phyloP scores from a whole-genome alignment of 2,888 invertebrate species.

The Ctena decussata region DNA sequence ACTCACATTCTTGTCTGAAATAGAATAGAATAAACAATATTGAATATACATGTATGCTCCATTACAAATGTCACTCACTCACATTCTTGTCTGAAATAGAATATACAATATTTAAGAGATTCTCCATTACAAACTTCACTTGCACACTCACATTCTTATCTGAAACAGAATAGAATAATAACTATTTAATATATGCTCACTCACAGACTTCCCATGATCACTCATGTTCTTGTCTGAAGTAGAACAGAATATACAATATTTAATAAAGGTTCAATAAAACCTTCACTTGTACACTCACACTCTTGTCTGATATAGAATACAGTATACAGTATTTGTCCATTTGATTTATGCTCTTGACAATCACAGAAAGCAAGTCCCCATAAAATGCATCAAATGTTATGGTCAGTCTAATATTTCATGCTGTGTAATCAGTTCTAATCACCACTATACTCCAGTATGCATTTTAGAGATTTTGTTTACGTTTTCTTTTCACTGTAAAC shows the following conservation, averaged over 20 bases:
- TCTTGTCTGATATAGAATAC: conserved; percentile 82
- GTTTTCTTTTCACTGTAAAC: too few relatives aligned
- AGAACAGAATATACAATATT: conserved; percentile 88
- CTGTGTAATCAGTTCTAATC: too few relatives aligned
- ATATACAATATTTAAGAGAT: conserved; percentile 91
- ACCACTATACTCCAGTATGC: too few relatives aligned
- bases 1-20: conserved; percentile 84
- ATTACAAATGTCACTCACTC: too few relatives aligned
- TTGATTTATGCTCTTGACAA: too few relatives aligned
- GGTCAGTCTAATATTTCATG: too few relatives aligned
- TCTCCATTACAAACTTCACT: conserved; percentile 90
- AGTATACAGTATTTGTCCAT: too few relatives aligned
- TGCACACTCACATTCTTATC: conserved; percentile 85
- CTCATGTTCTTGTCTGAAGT: conserved; percentile 84
- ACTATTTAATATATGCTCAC: conserved; percentile 92
- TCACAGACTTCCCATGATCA: conserved; percentile 88
- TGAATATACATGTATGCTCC: not conserved
- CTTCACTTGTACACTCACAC: conserved; percentile 83
- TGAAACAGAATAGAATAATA: conserved; percentile 58
- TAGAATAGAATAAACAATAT: not conserved
- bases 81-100: too few relatives aligned
- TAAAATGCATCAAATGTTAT: too few relatives aligned
- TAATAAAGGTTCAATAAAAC: conserved; percentile 92
- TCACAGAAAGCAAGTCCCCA: too few relatives aligned
- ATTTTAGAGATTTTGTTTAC: too few relatives aligned